Conservation (phyloP, 2,888 invertebrate species). For the Machimus rusticus region DNA sequence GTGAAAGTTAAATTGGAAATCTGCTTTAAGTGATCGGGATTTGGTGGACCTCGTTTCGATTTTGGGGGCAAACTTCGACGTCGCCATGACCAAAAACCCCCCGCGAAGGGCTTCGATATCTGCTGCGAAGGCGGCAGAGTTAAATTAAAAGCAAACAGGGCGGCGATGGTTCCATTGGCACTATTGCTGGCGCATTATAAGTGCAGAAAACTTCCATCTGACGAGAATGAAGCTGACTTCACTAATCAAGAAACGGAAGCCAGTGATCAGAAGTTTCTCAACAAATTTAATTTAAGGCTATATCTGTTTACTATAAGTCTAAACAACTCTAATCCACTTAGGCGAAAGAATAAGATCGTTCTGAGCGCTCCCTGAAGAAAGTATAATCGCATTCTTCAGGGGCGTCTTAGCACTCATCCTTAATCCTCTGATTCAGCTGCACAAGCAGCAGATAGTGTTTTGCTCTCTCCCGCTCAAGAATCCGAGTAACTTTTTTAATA, state of each 20-base stretch:
- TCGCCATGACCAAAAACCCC: neutral
- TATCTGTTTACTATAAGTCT: slow-evolving; percentile 33
- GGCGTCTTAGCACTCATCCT: neutral
- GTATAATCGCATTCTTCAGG: slow-evolving; percentile 13
- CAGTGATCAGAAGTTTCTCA: slow-evolving; percentile 14
- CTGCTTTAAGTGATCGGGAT: neutral
- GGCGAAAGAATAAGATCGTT: neutral
- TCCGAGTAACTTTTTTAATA: slow-evolving; percentile 29
- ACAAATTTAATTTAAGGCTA: slow-evolving; percentile 31
- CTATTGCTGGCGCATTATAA: neutral
- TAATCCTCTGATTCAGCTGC: neutral
- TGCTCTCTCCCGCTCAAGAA: neutral
- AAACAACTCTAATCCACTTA: slow-evolving; percentile 35
- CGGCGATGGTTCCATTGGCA: neutral
- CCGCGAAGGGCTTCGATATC: neutral
- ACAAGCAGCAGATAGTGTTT: slow-evolving; percentile 8
- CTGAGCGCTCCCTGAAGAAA: neutral
- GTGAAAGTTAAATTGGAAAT: slow-evolving; percentile 27
- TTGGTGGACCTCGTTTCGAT: neutral
- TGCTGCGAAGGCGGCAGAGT: neutral
- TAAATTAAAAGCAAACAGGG: slow-evolving; percentile 11
- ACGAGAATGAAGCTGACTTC: neutral
- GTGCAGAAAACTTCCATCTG: neutral
- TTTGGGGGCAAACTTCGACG: neutral
- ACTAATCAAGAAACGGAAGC: slow-evolving; percentile 6